These are phyloP conservation scores for Phocoena phocoena DNA, from an alignment of 2,113 vertebrate species.

Conservation along the genomic window DNA sequence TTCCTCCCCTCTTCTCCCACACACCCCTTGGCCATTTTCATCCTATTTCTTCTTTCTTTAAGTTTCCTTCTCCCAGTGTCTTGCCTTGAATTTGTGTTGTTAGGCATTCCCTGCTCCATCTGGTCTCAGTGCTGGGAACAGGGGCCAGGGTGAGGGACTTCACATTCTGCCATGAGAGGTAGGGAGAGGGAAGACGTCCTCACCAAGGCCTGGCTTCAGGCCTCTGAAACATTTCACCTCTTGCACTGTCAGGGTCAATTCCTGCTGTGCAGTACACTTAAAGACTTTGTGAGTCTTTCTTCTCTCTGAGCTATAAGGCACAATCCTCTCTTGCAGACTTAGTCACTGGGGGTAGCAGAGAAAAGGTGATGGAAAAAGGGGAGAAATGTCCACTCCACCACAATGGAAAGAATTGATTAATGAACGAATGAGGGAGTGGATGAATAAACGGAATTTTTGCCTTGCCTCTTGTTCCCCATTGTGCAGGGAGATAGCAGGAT, in stretches of 20 bases:
- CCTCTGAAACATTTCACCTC: background rate
- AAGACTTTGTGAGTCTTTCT: background rate
- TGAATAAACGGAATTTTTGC: background rate
- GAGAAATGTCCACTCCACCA: background rate
- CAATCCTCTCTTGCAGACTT: background rate
- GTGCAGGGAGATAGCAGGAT: background rate
- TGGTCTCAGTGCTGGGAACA: background rate
- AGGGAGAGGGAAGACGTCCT: background rate
- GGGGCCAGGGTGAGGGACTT: background rate
- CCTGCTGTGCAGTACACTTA: background rate
- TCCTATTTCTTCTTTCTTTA: background rate
- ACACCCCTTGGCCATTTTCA: background rate
- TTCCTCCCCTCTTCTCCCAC: background rate
- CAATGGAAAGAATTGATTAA: background rate
- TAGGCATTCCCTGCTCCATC: background rate
- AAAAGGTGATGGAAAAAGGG: background rate
- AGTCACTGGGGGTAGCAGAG: background rate
- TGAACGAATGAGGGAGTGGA: background rate
- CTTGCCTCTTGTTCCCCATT: background rate
- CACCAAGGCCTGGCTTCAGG: background rate
- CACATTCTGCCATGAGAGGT: background rate
- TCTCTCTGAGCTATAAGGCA: background rate
- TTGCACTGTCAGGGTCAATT: background rate
- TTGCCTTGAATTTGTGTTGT: background rate
- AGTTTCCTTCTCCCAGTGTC: background rate